Conservation (phyloP, 1,140 invertebrate genomes). For the Dufourea novaeangliae region DNA sequence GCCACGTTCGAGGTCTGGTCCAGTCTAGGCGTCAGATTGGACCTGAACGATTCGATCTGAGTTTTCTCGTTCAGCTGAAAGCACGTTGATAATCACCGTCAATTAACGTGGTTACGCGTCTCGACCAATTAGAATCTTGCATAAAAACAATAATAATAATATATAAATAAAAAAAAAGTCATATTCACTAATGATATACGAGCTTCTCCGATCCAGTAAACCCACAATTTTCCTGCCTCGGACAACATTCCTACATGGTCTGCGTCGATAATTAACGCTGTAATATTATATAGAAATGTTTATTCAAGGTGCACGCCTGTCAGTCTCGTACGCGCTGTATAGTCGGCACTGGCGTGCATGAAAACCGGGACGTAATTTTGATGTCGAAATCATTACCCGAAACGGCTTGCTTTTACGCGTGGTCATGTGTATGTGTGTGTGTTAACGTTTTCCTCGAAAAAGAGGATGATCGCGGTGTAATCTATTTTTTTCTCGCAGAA, state of each 20-base stretch:
- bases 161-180: constrained; percentile 20
- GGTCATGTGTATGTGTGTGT: no score
- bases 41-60: constrained; percentile 64
- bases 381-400: background rate
- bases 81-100: constrained; percentile 2
- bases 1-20: constrained; percentile 21
- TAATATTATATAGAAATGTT: constrained; percentile 39
- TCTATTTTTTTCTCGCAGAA: background rate
- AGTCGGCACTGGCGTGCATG: background rate
- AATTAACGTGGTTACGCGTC: background rate
- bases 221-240: constrained; percentile 66
- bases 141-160: background rate
- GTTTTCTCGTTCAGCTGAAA: constrained; percentile 61
- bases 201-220: constrained; percentile 73
- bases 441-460: background rate
- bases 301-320: background rate
- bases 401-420: background rate
- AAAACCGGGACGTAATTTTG: background rate
- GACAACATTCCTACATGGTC: constrained; percentile 69
- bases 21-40: constrained; percentile 54
- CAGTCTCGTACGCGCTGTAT: background rate
- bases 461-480: background rate
- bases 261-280: constrained; percentile 70
- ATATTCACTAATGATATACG: constrained; percentile 72
- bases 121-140: no score